These are phyloP conservation scores for Drosophila melanosoma DNA, from an alignment of 2,888 invertebrate species.

Conservation along the genomic window DNA sequence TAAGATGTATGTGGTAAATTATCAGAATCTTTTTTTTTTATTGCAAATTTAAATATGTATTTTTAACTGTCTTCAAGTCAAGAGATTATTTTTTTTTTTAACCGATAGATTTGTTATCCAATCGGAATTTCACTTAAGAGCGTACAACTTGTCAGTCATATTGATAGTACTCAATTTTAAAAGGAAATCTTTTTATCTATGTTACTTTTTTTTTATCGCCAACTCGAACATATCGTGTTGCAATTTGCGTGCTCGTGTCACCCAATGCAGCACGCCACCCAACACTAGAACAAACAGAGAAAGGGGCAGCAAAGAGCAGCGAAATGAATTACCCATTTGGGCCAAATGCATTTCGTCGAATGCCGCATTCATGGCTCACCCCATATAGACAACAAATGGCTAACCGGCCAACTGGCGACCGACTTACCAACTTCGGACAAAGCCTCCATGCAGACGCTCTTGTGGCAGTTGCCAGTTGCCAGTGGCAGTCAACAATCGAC, in stretches of 20 bases:
- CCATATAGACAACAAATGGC: slow-evolving; percentile 48
- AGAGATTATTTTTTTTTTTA: background rate
- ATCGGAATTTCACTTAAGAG: background rate
- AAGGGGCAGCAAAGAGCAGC: slow-evolving; percentile 11
- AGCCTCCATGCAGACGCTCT: slow-evolving; percentile 50
- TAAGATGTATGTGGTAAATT: background rate
- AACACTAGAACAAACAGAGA: slow-evolving; percentile 14
- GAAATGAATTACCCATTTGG: slow-evolving; percentile 78
- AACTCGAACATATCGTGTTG: background rate
- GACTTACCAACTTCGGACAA: slow-evolving; percentile 58
- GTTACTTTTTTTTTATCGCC: background rate
- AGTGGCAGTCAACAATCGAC: slow-evolving; percentile 11
- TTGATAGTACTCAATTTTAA: background rate
- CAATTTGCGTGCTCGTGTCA: slow-evolving; percentile 2
- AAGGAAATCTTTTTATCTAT: background rate
- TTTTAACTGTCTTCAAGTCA: fast-evolving
- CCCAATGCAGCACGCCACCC: background rate
- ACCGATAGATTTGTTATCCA: background rate
- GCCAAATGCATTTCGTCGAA: slow-evolving; percentile 46
- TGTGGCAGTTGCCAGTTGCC: slow-evolving; percentile 21
- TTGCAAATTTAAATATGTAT: background rate
- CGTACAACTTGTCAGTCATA: background rate
- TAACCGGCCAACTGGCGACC: slow-evolving; percentile 55
- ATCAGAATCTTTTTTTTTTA: background rate
- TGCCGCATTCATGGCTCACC: slow-evolving; percentile 55